phyloP scores from a whole-genome alignment of 2,888 invertebrate genomes.

The Augiades crinisus region DNA sequence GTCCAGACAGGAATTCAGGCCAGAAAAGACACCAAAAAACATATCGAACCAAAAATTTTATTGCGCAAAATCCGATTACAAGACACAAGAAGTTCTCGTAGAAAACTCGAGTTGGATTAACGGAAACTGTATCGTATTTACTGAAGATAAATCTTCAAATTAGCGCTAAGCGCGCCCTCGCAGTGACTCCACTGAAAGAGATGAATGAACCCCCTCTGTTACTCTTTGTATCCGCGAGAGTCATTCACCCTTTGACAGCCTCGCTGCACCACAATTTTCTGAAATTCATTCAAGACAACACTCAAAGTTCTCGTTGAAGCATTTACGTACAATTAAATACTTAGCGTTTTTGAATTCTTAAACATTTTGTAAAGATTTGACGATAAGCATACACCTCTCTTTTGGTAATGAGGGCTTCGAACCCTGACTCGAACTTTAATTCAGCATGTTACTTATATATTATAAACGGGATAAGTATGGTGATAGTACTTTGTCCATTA shows the following conservation, averaged over 20 bases:
- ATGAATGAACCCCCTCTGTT: slow-evolving; percentile 25
- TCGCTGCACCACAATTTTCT: slow-evolving; percentile 21
- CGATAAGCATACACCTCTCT: background rate
- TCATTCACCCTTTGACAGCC: slow-evolving; percentile 21
- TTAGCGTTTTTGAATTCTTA: background rate
- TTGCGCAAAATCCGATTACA: too few species aligned
- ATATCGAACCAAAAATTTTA: too few species aligned
- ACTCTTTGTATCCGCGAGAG: slow-evolving; percentile 22
- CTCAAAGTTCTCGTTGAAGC: background rate
- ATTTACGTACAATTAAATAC: background rate
- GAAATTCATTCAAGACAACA: slow-evolving; percentile 19
- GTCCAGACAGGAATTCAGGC: too few species aligned
- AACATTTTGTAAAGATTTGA: background rate
- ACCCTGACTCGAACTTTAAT: too few species aligned
- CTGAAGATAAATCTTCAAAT: slow-evolving; percentile 13
- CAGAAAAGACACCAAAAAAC: too few species aligned
- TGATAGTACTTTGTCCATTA: too few species aligned
- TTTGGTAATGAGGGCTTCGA: too few species aligned
- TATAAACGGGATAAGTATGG: too few species aligned
- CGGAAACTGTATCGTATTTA: background rate
- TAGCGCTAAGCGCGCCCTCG: slow-evolving; percentile 9
- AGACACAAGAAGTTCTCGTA: too few species aligned
- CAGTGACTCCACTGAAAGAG: slow-evolving; percentile 19
- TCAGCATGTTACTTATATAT: too few species aligned
- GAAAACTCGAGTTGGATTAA: background rate